Evolutionary conservation across 1,140 invertebrate species (phyloP).

Genomic region (Cepaea nemoralis): DNA sequence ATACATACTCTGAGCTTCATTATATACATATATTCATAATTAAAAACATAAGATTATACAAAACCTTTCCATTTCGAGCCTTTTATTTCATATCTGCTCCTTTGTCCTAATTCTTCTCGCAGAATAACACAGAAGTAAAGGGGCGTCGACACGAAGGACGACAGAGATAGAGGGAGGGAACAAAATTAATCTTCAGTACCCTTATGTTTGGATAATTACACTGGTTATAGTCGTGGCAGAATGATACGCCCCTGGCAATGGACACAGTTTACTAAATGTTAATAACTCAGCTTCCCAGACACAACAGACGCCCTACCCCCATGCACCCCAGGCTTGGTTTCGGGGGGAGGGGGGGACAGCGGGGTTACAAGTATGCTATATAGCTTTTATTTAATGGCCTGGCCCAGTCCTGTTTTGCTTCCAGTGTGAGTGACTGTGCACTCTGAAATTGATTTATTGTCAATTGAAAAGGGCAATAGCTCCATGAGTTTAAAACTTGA

Average conservation of each 20-base stretch:
- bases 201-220: slow-evolving; percentile 17
- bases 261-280: neutral
- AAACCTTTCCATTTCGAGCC: no score
- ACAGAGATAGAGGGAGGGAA: no score
- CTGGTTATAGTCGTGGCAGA: neutral
- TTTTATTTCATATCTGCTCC: no score
- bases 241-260: neutral
- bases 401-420: neutral
- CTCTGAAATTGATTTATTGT: neutral
- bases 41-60: no score
- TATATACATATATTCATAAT: no score
- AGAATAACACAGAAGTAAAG: no score
- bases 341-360: no score
- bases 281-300: neutral
- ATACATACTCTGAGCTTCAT: no score
- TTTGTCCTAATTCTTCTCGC: no score
- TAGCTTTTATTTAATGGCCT: neutral
- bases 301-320: neutral
- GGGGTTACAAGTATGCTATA: neutral
- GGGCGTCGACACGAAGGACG: no score
- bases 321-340: no score
- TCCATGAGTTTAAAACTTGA: neutral
- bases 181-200: neutral
- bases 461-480: neutral
- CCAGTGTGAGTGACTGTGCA: neutral